These are phyloP conservation scores for Coturnix japonica DNA, from an alignment of 2,113 vertebrate genomes.

Conservation along the genomic window DNA sequence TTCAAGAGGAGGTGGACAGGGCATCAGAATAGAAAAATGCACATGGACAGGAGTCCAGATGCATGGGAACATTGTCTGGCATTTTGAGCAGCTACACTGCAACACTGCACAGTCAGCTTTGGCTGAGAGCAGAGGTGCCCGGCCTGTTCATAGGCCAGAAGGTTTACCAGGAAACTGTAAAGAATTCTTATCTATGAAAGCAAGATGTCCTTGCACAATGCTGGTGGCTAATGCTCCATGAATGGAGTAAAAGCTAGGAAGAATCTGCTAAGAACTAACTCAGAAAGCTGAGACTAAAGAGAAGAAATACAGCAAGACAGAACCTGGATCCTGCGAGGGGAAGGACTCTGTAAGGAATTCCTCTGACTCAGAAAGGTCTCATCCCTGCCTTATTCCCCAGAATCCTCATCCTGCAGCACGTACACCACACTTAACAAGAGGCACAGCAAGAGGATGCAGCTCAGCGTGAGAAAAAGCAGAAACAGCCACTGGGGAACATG, in stretches of 20 bases:
- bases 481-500: background rate
- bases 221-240: background rate
- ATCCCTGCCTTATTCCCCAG: too few relatives aligned
- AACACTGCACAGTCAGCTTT: background rate
- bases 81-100: background rate
- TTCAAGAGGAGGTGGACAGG: background rate
- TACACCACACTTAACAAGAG: background rate
- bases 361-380: background rate
- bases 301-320: background rate
- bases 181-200: background rate
- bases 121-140: background rate
- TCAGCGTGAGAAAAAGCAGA: background rate
- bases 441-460: background rate
- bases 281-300: background rate
- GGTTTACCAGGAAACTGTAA: background rate
- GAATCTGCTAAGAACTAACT: background rate
- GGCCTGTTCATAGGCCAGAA: background rate
- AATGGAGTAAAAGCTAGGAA: background rate
- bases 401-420: background rate
- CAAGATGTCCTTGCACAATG: background rate
- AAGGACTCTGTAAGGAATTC: background rate
- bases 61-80: background rate
- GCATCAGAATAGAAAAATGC: background rate
- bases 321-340: background rate
- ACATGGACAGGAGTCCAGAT: background rate